Conservation (phyloP, 2,888 invertebrate species). For the Caenorhabditis plicata region DNA sequence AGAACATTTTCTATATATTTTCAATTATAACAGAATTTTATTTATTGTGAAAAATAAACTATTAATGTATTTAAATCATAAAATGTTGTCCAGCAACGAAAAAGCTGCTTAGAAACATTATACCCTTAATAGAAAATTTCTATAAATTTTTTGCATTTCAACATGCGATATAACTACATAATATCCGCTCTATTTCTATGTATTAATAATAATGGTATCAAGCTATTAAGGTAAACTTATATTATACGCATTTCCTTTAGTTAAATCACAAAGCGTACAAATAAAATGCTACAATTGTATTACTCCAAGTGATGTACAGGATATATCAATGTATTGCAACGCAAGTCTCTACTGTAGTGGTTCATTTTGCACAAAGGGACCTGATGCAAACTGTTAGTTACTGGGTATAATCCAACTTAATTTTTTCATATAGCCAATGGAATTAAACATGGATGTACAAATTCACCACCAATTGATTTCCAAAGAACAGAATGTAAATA, state of each 20-base stretch:
- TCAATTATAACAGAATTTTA: no score
- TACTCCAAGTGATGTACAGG: slow-evolving; percentile 10
- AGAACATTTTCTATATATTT: no score
- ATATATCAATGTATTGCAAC: slow-evolving; percentile 15
- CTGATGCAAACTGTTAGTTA: slow-evolving; percentile 21
- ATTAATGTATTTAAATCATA: no score
- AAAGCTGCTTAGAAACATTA: no score
- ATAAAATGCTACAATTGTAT: slow-evolving; percentile 34
- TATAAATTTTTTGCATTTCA: not conserved
- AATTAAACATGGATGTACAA: slow-evolving; percentile 23
- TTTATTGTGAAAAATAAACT: no score
- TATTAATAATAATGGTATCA: not conserved
- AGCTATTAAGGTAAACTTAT: no score
- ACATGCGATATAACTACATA: not conserved
- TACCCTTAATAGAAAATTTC: no score
- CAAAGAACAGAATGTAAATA: slow-evolving; percentile 23
- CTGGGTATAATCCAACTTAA: not conserved
- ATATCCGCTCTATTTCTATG: not conserved
- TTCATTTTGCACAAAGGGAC: slow-evolving; percentile 37
- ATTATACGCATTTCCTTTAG: no score
- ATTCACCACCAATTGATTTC: slow-evolving; percentile 29
- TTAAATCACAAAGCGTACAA: no score
- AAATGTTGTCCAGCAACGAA: no score
- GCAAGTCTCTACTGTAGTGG: slow-evolving; percentile 25
- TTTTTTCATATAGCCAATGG: slow-evolving; percentile 27